Evolutionary conservation across 2,888 invertebrate genomes (phyloP).

Genomic region (Watsonalla binaria): DNA sequence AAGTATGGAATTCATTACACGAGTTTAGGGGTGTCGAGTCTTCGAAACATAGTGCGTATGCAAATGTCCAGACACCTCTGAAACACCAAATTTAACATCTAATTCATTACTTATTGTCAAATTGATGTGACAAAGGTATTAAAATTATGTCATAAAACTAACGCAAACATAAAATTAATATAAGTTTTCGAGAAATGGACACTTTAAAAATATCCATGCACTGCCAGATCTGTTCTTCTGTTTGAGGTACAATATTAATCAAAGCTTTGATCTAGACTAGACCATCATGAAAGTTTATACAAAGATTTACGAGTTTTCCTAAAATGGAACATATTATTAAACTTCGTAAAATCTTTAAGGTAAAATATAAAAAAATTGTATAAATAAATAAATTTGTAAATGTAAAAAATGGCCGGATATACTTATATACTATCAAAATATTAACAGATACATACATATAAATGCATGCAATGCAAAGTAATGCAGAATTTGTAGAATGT

Average conservation of each 20-base stretch:
- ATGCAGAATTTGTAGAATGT: conserved; percentile 16
- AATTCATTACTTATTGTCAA: conserved; percentile 52
- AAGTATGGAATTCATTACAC: too few relatives aligned
- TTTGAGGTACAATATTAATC: too few relatives aligned
- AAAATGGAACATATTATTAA: too few relatives aligned
- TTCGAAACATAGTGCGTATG: too few relatives aligned
- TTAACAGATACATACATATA: conserved; percentile 15
- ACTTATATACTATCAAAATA: conserved; percentile 25
- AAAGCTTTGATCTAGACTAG: too few relatives aligned
- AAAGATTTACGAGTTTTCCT: too few relatives aligned
- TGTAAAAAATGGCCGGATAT: conserved; percentile 40
- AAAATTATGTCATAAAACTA: conserved; percentile 15
- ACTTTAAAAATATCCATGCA: too few relatives aligned
- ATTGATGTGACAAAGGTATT: conserved; percentile 31
- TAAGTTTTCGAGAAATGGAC: too few relatives aligned
- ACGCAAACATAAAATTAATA: conserved; percentile 8
- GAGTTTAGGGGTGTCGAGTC: too few relatives aligned
- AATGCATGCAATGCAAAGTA: conserved; percentile 16
- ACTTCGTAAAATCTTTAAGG: background rate
- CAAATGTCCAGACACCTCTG: conserved; percentile 1
- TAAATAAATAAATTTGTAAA: conserved; percentile 13
- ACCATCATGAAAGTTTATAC: too few relatives aligned
- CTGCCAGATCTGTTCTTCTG: too few relatives aligned
- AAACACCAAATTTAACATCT: conserved; percentile 7
- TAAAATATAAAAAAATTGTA: conserved; percentile 11